Conservation (phyloP, 2,113 vertebrate species). For the Tringa solitaria region DNA sequence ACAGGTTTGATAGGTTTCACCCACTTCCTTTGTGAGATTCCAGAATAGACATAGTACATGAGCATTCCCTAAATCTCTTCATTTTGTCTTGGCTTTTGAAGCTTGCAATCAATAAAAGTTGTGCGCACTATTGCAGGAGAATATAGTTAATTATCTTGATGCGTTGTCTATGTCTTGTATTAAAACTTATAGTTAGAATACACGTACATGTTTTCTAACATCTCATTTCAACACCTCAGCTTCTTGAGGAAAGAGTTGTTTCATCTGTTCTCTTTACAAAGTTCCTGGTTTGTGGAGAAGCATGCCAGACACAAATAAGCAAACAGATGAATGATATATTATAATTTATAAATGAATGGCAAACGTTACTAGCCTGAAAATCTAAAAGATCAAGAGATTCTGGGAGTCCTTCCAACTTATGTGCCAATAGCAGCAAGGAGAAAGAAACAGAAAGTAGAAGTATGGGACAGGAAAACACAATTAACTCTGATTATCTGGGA, state of each 20-base stretch:
- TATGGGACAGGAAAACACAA: not conserved
- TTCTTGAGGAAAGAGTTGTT: not conserved
- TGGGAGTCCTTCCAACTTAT: not conserved
- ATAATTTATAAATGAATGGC: not conserved
- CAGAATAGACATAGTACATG: not conserved
- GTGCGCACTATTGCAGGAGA: not conserved
- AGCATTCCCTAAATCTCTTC: not conserved
- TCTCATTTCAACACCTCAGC: not conserved
- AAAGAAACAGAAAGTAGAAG: not conserved
- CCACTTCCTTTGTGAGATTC: not conserved
- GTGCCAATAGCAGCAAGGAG: not conserved
- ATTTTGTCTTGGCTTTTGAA: not conserved
- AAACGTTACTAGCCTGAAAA: not conserved
- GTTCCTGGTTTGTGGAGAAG: not conserved
- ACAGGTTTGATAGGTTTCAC: not conserved
- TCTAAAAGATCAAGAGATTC: not conserved
- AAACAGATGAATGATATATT: not conserved
- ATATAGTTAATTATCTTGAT: too few species aligned
- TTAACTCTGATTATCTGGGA: not conserved
- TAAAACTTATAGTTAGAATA: not conserved
- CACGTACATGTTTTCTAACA: rapidly evolving
- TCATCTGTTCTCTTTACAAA: not conserved
- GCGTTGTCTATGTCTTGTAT: too few species aligned
- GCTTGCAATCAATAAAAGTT: not conserved
- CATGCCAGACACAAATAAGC: not conserved